phyloP scores from a whole-genome alignment of 2,113 vertebrate genomes.

The Propithecus coquereli region DNA sequence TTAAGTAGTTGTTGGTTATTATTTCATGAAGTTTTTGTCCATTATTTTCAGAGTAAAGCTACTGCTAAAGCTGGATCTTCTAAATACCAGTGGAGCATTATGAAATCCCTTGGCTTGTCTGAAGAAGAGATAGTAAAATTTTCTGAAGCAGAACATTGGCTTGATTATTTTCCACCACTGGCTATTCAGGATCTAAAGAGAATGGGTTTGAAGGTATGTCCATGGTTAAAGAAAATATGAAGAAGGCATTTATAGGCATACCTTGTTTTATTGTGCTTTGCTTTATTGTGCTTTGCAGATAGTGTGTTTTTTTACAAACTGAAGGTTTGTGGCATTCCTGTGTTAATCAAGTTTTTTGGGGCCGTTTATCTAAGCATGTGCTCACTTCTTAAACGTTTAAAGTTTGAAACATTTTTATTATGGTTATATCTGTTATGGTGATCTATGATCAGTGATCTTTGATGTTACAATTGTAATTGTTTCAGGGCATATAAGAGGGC shows the following conservation, averaged over 20 bases:
- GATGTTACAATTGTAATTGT: not conserved
- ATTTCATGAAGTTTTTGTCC: not conserved
- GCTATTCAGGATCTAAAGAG: constrained; percentile 92
- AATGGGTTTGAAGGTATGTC: constrained; percentile 95
- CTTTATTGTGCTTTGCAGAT: not conserved
- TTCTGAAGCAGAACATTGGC: constrained; percentile 95
- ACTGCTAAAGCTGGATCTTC: constrained; percentile 90
- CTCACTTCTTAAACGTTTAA: not conserved
- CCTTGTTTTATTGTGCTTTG: not conserved
- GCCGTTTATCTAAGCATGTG: not conserved
- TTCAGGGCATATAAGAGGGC: not conserved
- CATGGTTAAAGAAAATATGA: not conserved
- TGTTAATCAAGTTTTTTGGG: not conserved
- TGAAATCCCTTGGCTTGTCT: constrained; percentile 93
- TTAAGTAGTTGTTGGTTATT: not conserved
- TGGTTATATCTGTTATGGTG: not conserved
- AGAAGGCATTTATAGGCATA: not conserved
- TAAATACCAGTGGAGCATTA: constrained; percentile 97
- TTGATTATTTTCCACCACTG: constrained; percentile 95
- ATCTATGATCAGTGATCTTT: not conserved
- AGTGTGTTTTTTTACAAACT: not conserved
- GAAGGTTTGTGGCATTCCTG: not conserved
- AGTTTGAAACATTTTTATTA: not conserved
- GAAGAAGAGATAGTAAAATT: constrained; percentile 91
- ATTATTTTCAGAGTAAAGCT: constrained; percentile 91